phyloP scores from a whole-genome alignment of 2,797 vertebrate species.

The Gymnothorax reevesii region DNA sequence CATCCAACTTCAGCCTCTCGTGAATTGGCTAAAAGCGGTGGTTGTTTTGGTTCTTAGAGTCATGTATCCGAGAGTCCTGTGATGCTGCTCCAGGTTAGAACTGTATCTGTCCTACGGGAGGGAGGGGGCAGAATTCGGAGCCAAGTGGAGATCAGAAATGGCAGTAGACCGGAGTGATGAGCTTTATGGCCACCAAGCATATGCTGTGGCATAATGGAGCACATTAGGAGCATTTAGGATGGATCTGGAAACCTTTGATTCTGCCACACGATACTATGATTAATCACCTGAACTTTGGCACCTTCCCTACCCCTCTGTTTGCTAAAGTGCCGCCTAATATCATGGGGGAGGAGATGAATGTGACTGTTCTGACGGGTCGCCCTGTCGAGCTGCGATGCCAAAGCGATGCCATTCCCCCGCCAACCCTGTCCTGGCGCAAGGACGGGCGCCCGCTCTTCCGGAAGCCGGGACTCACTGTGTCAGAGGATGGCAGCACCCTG shows the following conservation, averaged over 20 bases:
- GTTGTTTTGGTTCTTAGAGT: conserved; percentile 8
- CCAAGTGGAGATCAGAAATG: not conserved
- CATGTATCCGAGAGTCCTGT: conserved; percentile 6
- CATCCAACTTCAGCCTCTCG: not conserved
- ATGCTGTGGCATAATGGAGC: not conserved
- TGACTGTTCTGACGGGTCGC: conserved; percentile 79
- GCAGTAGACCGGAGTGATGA: not conserved
- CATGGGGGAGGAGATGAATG: conserved; percentile 89
- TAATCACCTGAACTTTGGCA: not conserved
- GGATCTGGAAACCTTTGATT: not conserved
- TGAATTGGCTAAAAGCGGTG: not conserved
- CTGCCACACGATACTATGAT: not conserved
- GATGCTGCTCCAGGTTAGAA: not conserved
- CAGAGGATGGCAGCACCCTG: conserved; percentile 78
- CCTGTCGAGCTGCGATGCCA: conserved; percentile 82
- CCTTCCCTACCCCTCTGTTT: not conserved
- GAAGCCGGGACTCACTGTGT: conserved; percentile 80
- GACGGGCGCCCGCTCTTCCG: conserved; percentile 82
- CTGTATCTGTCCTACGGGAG: not conserved
- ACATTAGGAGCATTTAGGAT: not conserved
- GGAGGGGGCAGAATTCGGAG: not conserved
- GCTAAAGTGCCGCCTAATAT: conserved; percentile 90
- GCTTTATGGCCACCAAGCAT: not conserved
- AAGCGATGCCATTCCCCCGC: conserved; percentile 84
- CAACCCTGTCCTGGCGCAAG: conserved; percentile 84